phyloP scores from a whole-genome alignment of 2,888 invertebrate genomes.

The Trichogramma evanescens region DNA sequence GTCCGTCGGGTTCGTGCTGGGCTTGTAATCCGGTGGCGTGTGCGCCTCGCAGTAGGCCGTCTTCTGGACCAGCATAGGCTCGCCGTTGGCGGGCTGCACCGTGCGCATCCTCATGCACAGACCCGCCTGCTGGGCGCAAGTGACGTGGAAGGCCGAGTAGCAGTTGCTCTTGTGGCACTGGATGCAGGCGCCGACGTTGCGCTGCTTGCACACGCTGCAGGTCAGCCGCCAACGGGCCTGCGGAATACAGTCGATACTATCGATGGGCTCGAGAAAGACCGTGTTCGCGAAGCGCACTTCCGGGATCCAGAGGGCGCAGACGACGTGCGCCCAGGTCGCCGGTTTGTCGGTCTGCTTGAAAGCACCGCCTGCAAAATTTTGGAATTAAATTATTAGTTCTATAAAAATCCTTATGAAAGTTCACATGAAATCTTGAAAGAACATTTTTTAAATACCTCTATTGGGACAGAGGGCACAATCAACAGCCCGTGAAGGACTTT shows the following conservation, averaged over 20 bases:
- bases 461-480: conserved; percentile 98
- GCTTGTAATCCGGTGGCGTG: conserved; percentile 60
- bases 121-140: conserved; percentile 94
- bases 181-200: conserved; percentile 91
- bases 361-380: conserved; percentile 62
- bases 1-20: conserved; percentile 43
- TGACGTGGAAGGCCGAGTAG: conserved; percentile 97
- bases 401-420: not conserved
- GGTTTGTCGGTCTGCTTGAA: conserved; percentile 93
- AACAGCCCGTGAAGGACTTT: conserved; percentile 92
- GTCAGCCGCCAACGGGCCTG: conserved; percentile 92
- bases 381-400: not conserved
- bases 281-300: conserved; percentile 98
- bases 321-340: conserved; percentile 95
- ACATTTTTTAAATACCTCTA: conserved; percentile 51
- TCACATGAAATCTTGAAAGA: too few relatives aligned
- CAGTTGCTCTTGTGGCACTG: conserved; percentile 96
- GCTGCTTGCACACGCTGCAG: conserved; percentile 93
- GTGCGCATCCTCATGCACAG: conserved; percentile 96
- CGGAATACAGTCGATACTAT: conserved; percentile 93
- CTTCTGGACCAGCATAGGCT: conserved; percentile 83
- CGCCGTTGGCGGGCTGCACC: conserved; percentile 60
- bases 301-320: conserved; percentile 98
- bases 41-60: conserved; percentile 95
- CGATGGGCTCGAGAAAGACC: conserved; percentile 95